Percentiles rank a stretch among this genome's conserved stretches.
Conservation (phyloP, 1,140 invertebrate genomes). For the Aphaenogaster rudis region DNA sequence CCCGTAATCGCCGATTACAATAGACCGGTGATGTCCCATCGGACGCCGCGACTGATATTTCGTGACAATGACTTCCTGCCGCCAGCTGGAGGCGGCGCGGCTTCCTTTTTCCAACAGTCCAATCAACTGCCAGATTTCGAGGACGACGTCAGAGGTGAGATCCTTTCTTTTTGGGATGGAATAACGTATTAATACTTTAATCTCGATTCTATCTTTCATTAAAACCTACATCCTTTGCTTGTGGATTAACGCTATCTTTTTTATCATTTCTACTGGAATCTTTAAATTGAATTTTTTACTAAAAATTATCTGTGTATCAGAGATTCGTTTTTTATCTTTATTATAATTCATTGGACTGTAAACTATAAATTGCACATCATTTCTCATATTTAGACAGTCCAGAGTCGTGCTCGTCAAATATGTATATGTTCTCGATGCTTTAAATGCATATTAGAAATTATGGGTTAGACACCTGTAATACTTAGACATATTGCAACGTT, state of each 20-base stretch:
- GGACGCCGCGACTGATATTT: slow-evolving; percentile 87
- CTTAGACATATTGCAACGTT: neutral
- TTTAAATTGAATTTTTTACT: neutral
- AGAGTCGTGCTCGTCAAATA: neutral
- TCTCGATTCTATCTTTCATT: neutral
- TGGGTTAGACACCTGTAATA: neutral
- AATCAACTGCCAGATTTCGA: slow-evolving; percentile 85
- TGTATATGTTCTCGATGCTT: neutral
- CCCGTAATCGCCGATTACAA: slow-evolving; percentile 73
- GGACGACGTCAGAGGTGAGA: slow-evolving; percentile 85
- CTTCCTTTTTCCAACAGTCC: slow-evolving; percentile 83
- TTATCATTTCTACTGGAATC: too few relatives aligned
- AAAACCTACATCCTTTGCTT: neutral
- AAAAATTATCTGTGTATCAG: too few relatives aligned
- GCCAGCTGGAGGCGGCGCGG: slow-evolving; percentile 75
- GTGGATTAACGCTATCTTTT: neutral
- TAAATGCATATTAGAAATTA: slow-evolving; percentile 31
- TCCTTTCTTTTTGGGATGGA: neutral
- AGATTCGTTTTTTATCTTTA: neutral
- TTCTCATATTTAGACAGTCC: slow-evolving; percentile 10
- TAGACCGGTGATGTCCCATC: slow-evolving; percentile 86
- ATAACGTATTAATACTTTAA: neutral
- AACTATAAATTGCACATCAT: neutral
- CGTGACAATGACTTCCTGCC: slow-evolving; percentile 84
- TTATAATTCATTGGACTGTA: neutral